Evolutionary conservation across 1,140 invertebrate genomes (phyloP), one percentile per base, ranked within the genome.

Genomic region (Diabrotica virgifera): DNA sequence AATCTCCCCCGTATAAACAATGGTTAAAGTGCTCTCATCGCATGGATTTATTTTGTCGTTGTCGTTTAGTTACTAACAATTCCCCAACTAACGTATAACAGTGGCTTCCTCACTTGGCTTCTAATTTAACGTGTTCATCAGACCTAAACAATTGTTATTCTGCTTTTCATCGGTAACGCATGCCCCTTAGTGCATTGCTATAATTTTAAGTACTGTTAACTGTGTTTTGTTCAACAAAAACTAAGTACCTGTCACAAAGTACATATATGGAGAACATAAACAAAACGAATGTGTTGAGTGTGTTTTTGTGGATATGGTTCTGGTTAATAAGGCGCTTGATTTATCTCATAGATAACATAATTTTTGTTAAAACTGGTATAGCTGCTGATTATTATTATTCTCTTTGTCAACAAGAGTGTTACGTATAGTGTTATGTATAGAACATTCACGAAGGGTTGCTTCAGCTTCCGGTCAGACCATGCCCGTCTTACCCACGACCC

Each of bases 401-500:
- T 57, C 38, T 63, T 57, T 9, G 53, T 8, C 56, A 57, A 10
- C 36, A 13, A 24, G 35, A 38, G 52, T 67, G 38, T 37, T 50
- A 67, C 36, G 54, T 61, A 63, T 63, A 24, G 24, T 72, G 50
- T 36, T 66, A 65, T 70, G 68, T 68, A 59, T 62, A 69, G 69
- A 70, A 51, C 69, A 65, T 52, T 59, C 73, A 52, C 64, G 62
- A 62, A 62, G 69, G 54, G 65, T 66, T 5, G 68, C 73, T 8
- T 73, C 73, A 36, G 59, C 63, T n/a, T 72, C 72, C 24, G 71
- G 66, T 24, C 71, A 70, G 35, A 72, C 66, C 62, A 70, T 72
- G 66, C 70, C 69, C 24, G 70, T 74, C 5, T 57, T 78, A 52
- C 72, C 73, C 53, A 63, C 64, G 38, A 57, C 68, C 11, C 68